Conservation (phyloP, 2,888 invertebrate genomes). For the Drosophila bunnanda region DNA sequence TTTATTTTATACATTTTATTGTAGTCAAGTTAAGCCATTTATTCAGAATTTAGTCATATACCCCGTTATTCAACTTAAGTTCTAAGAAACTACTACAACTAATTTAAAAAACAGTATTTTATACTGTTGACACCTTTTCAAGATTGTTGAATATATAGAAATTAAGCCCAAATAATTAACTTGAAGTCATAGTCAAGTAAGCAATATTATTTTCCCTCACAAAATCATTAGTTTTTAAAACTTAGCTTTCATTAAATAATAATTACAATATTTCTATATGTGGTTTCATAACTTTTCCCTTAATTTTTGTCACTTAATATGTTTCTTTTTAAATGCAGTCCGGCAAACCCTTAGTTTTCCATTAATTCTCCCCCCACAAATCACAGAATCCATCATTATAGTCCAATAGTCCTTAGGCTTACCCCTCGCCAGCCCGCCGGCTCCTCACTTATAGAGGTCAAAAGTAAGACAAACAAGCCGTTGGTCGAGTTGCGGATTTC, state of each 20-base stretch:
- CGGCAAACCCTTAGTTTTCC: not conserved
- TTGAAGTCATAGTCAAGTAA: not conserved
- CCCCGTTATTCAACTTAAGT: not conserved
- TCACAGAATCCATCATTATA: conserved; percentile 74
- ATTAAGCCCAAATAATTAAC: not conserved
- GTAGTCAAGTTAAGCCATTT: not conserved
- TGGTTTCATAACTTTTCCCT: too few species aligned
- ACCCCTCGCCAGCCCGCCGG: not conserved
- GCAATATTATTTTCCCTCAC: too few species aligned
- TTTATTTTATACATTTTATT: not conserved
- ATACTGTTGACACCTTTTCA: too few species aligned
- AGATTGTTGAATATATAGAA: not conserved
- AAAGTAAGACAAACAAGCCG: conserved; percentile 80
- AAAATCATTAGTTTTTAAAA: too few species aligned
- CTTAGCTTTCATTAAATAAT: not conserved
- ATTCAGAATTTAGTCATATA: not conserved
- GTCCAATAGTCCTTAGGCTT: conserved; percentile 9
- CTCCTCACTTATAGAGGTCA: conserved; percentile 71
- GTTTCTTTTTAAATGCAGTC: not conserved
- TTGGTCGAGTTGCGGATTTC: conserved; percentile 49
- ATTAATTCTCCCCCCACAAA: not conserved
- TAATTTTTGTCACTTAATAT: not conserved
- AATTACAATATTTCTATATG: not conserved
- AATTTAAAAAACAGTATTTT: too few species aligned
- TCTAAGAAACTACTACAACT: not conserved